A percentile compares a stretch with the other conserved stretches of the same genome.
These are phyloP conservation scores for Anguilla pacifica DNA, from an alignment of 2,797 vertebrate species.

Conservation along the genomic window DNA sequence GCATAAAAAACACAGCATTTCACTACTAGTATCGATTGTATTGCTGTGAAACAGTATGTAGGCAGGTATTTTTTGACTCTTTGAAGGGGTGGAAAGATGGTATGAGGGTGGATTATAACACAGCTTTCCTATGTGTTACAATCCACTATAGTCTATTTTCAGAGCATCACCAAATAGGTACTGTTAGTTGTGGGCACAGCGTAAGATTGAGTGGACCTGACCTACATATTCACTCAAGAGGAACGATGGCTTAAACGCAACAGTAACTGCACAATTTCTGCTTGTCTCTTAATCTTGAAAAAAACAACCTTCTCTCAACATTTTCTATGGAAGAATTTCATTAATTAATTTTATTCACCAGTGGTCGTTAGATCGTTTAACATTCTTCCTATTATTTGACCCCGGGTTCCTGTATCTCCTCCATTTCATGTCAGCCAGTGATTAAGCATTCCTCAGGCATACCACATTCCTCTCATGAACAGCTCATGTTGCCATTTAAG, in stretches of 20 bases:
- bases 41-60: background rate
- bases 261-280: background rate
- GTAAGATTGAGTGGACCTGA: background rate
- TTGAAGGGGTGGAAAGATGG: background rate
- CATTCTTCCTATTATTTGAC: background rate
- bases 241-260: background rate
- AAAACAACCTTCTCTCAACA: background rate
- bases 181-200: background rate
- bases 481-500: background rate
- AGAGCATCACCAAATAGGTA: background rate
- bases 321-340: background rate
- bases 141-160: background rate
- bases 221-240: background rate
- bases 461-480: background rate
- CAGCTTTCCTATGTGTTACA: background rate
- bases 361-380: background rate
- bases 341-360: background rate
- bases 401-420: background rate
- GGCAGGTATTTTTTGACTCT: background rate
- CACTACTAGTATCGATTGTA: background rate
- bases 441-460: background rate
- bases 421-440: background rate
- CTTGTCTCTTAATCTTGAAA: background rate
- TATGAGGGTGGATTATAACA: background rate
- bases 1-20: background rate